A percentile compares a stretch with the other conserved stretches of the same genome.
Evolutionary conservation across 2,888 invertebrate species (phyloP).

Genomic region (Hirtodrosophila alboralis): DNA sequence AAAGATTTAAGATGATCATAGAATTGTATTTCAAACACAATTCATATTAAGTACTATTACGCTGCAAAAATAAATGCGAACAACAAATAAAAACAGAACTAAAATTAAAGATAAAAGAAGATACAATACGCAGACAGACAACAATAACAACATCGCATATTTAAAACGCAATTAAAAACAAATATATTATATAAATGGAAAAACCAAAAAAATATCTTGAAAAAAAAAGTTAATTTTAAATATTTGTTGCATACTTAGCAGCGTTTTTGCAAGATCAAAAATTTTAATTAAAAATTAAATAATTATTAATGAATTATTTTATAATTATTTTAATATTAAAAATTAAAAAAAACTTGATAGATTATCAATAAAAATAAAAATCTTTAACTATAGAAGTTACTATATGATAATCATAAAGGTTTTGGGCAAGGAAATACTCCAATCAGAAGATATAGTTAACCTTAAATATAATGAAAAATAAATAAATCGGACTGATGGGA

Average conservation of each 20-base stretch:
- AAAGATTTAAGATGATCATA: conserved; percentile 3
- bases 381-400: too few relatives aligned
- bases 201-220: conserved; percentile 14
- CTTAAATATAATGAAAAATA: too few relatives aligned
- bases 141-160: conserved; percentile 17
- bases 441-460: too few relatives aligned
- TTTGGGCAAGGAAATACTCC: too few relatives aligned
- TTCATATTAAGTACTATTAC: conserved; percentile 3
- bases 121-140: conserved; percentile 36
- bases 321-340: too few relatives aligned
- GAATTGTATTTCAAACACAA: too few relatives aligned
- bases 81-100: conserved; percentile 11
- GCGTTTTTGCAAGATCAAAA: conserved; percentile 15
- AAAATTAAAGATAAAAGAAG: conserved; percentile 18
- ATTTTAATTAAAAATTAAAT: too few relatives aligned
- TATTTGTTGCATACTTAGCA: conserved; percentile 55
- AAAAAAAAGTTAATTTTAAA: not conserved
- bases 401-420: too few relatives aligned
- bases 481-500: too few relatives aligned
- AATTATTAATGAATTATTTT: too few relatives aligned
- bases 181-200: conserved; percentile 14
- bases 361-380: too few relatives aligned
- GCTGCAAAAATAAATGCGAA: conserved; percentile 4
- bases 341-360: too few relatives aligned
- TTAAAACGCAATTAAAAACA: conserved; percentile 46